Conservation (phyloP, 2,888 invertebrate species). For the Dynastes maya region DNA sequence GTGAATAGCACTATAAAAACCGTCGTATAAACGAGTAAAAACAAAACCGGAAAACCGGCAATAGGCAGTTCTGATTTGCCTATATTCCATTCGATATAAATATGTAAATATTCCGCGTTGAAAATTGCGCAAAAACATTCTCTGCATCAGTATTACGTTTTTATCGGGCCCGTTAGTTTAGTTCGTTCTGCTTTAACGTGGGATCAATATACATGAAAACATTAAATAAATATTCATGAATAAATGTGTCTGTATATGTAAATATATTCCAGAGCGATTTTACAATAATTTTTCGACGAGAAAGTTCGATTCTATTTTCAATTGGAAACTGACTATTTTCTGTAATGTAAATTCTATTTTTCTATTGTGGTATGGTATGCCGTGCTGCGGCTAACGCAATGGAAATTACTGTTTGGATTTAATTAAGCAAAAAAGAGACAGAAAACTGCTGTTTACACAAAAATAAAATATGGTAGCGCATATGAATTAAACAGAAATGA, state of each 20-base stretch:
- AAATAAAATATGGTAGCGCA: no score
- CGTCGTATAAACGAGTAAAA: neutral
- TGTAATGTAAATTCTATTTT: no score
- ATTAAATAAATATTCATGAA: neutral
- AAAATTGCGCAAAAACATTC: constrained; percentile 14
- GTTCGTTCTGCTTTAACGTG: neutral
- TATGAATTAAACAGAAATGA: no score
- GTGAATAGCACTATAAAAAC: neutral
- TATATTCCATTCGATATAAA: neutral
- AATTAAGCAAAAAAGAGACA: no score
- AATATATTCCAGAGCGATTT: neutral
- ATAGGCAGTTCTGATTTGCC: neutral
- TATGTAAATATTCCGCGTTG: neutral
- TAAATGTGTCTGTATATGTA: neutral
- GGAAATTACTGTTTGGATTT: no score
- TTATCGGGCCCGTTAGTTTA: neutral
- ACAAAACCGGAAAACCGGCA: neutral
- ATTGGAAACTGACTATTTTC: no score
- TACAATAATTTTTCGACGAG: no score
- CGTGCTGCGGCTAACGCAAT: no score
- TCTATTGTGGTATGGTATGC: no score
- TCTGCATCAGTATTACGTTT: neutral
- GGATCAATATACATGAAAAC: neutral
- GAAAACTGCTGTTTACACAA: no score
- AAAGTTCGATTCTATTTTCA: no score